phyloP scores from a whole-genome alignment of 2,113 vertebrate genomes.

The Loxodonta africana region DNA sequence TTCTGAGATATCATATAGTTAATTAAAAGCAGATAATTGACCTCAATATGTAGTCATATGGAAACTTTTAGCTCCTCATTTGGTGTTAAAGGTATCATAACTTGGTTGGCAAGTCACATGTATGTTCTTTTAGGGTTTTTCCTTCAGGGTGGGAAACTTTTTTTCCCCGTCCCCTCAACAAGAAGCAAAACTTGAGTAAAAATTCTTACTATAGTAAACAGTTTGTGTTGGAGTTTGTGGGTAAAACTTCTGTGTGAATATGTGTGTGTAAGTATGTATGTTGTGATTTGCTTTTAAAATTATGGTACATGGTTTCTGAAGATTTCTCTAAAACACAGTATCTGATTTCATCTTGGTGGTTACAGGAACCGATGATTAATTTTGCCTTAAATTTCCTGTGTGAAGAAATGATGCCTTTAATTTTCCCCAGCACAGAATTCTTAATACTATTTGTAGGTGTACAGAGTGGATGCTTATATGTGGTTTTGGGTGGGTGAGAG shows the following conservation, averaged over 20 bases:
- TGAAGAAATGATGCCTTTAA: conserved; percentile 70
- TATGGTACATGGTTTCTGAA: conserved; percentile 52
- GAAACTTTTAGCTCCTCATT: conserved; percentile 68
- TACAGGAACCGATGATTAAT: conserved; percentile 78
- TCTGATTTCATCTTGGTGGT: conserved; percentile 70
- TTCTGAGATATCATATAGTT: conserved; percentile 45
- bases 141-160: conserved; percentile 57
- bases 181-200: conserved; percentile 42
- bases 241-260: conserved; percentile 36
- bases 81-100: conserved; percentile 52
- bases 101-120: conserved; percentile 54
- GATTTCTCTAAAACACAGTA: conserved; percentile 53
- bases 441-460: conserved; percentile 48
- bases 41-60: conserved; percentile 67
- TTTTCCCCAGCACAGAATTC: conserved; percentile 69
- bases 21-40: conserved; percentile 53
- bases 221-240: conserved; percentile 63
- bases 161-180: background rate
- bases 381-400: conserved; percentile 76
- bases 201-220: conserved; percentile 61
- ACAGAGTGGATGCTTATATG: conserved; percentile 6
- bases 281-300: conserved; percentile 74
- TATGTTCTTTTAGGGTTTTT: conserved; percentile 76
- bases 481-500: conserved; percentile 55
- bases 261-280: conserved; percentile 8